Evolutionary conservation across 1,140 invertebrate species (phyloP).

Genomic region (Lepidotrigona ventralis): DNA sequence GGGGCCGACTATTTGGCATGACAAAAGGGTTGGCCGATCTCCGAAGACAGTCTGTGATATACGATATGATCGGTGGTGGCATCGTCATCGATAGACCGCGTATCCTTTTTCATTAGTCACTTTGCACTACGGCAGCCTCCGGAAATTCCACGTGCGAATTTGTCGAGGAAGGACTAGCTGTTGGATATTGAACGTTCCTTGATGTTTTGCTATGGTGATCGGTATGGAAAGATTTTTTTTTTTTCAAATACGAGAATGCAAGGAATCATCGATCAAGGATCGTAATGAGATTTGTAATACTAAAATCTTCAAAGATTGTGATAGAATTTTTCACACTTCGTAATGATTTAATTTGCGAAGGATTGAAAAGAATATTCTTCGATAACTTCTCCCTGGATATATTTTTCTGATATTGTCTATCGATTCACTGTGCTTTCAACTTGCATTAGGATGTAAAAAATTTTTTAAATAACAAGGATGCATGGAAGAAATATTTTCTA

Average conservation of each 20-base stretch:
- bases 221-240: no score
- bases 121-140: not conserved
- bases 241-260: no score
- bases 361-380: no score
- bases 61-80: not conserved
- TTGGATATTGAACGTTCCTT: not conserved
- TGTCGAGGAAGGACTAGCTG: not conserved
- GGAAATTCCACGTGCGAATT: not conserved
- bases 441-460: not conserved
- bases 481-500: not conserved
- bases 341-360: no score
- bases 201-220: not conserved
- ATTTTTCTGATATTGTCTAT: no score
- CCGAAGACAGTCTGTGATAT: conserved; percentile 17
- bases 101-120: not conserved
- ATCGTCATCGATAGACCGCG: not conserved
- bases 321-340: no score
- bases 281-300: no score
- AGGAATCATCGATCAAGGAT: no score
- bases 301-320: no score
- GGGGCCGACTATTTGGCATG: not conserved
- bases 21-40: not conserved
- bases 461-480: not conserved
- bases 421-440: no score
- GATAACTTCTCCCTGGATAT: no score